These are phyloP conservation scores for Cottoperca gobio DNA, from an alignment of 2,797 vertebrate species.

Conservation along the genomic window DNA sequence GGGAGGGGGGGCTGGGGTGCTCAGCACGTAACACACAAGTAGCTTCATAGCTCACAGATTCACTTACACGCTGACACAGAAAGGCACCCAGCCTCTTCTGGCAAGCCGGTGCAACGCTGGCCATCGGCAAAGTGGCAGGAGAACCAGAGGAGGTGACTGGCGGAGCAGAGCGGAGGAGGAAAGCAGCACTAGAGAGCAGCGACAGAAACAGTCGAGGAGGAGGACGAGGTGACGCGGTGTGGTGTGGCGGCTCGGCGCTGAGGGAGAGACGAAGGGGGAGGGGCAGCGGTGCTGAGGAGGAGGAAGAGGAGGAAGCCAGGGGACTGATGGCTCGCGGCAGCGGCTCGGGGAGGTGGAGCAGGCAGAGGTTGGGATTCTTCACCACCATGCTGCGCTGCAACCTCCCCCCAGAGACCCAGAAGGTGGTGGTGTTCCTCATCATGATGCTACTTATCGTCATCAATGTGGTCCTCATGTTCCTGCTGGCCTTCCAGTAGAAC, in stretches of 20 bases:
- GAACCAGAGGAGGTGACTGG: slow-evolving; percentile 63
- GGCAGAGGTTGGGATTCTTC: slow-evolving; percentile 84
- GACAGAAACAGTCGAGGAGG: slow-evolving; percentile 38
- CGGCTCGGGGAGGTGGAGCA: slow-evolving; percentile 85
- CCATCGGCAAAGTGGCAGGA: slow-evolving; percentile 78
- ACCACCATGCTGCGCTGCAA: slow-evolving; percentile 93
- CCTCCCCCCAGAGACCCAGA: slow-evolving; percentile 94
- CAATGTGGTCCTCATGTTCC: slow-evolving; percentile 97
- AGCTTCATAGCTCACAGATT: slow-evolving; percentile 29
- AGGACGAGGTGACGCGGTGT: slow-evolving; percentile 63
- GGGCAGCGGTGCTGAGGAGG: slow-evolving; percentile 63
- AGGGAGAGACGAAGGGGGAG: slow-evolving; percentile 68
- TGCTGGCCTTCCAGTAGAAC: slow-evolving; percentile 93
- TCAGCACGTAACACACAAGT: slow-evolving; percentile 42
- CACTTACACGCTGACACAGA: slow-evolving; percentile 43
- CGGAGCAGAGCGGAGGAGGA: slow-evolving; percentile 55
- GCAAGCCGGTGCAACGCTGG: slow-evolving; percentile 58
- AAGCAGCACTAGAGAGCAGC: slow-evolving; percentile 41
- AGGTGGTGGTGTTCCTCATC: slow-evolving; percentile 95
- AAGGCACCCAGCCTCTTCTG: slow-evolving; percentile 63
- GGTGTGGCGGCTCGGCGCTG: slow-evolving; percentile 70
- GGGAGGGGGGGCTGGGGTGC: slow-evolving; percentile 3
- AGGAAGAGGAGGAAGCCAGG: slow-evolving; percentile 64
- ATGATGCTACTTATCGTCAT: slow-evolving; percentile 96
- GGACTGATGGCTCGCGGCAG: slow-evolving; percentile 77